Conservation (phyloP, 2,113 vertebrate genomes). For the Cynoglossus semilaevis region DNA sequence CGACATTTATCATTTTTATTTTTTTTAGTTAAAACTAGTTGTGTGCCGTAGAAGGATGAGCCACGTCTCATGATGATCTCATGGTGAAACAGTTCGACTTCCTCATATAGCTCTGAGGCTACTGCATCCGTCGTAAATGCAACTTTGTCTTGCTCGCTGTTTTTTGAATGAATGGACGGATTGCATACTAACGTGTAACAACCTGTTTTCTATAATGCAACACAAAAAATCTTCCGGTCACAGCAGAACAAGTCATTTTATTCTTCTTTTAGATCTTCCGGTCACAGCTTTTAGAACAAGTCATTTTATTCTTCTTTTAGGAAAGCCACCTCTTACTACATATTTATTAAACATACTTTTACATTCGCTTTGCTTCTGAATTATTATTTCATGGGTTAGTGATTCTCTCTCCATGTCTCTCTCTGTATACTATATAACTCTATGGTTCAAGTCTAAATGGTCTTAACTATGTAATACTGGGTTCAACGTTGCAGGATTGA, state of each 20-base stretch:
- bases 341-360: neutral
- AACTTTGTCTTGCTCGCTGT: slow-evolving; percentile 10
- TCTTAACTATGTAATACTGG: too few relatives aligned
- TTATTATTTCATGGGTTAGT: too few relatives aligned
- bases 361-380: too few relatives aligned
- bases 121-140: neutral
- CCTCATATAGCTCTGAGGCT: slow-evolving; percentile 12
- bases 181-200: slow-evolving; percentile 4
- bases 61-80: slow-evolving; percentile 58
- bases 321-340: too few relatives aligned
- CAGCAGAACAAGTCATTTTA: slow-evolving; percentile 33
- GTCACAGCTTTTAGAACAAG: slow-evolving; percentile 49
- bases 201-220: neutral
- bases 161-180: slow-evolving; percentile 52
- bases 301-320: neutral
- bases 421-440: too few relatives aligned
- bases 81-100: slow-evolving; percentile 28
- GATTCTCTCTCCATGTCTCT: too few relatives aligned
- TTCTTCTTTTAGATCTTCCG: slow-evolving; percentile 20
- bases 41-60: slow-evolving; percentile 24
- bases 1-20: neutral
- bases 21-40: slow-evolving; percentile 30
- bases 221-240: too few relatives aligned
- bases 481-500: too few relatives aligned
- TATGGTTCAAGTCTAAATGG: too few relatives aligned